Evolutionary conservation across 2,888 invertebrate genomes (phyloP), one percentile per base, ranked within the genome.

Genomic region (Ornithoptera priamus): DNA sequence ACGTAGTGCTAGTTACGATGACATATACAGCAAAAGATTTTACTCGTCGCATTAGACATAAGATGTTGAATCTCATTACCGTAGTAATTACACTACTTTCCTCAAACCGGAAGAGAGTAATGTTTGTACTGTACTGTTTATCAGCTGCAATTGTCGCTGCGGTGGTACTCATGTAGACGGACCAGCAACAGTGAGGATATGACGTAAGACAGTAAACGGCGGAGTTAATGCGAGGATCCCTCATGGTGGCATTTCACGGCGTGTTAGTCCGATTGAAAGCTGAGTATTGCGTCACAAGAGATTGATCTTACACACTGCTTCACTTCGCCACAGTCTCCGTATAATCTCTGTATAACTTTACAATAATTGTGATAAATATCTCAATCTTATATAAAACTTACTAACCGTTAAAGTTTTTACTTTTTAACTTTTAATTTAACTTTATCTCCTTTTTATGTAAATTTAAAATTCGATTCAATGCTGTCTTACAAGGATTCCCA

Each of bases 241-340:
- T 36, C 39, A 46, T 39, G 60, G 20, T 2, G 68, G 53, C 59
- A 65, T 65, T 70, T 67, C 64, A 62, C 60, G 70, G 50, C 46
- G 46, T 18, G 42, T 61, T 65, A 61, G 17, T 53, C 20, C 20
- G 20, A 53, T 24, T 24, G 61, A 59, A 59, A 36, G 39, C 20
- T 17, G 66, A 15, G 53, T 64, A 36, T 60, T 64, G 68, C 53
- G 20, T 60, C 22, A 63, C 20, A 50, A 36, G 39, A 53, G 39
- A 60, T 60, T 63, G 50, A 60, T 64, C 60, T 12, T n/a, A 36
- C 18, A 42, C 57, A 59, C 17, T 36, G 30, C 18, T 22, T 57
- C 18, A 57, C 22, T 17, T 58, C 42, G 24, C 30, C 46, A 22
- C 22, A 8, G 22, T 36, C 10, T 1, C 57, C 17, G 18, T 6